Conservation (phyloP, 2,888 invertebrate species). For the Drosophila mayaguana region DNA sequence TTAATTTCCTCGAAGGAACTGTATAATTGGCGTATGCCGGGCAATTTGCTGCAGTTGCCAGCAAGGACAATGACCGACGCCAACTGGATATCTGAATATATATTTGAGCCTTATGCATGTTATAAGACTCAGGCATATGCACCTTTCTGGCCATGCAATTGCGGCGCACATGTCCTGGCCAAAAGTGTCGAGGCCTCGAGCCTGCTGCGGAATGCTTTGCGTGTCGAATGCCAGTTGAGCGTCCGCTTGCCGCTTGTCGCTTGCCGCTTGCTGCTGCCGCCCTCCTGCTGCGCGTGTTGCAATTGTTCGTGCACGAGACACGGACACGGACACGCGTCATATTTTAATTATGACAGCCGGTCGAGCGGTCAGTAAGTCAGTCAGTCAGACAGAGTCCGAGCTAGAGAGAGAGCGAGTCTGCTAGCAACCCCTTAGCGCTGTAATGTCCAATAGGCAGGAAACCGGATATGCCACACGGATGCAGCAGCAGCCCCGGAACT, state of each 20-base stretch:
- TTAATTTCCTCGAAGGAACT: constrained; percentile 66
- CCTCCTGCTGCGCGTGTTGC: constrained; percentile 50
- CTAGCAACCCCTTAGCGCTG: constrained; percentile 54
- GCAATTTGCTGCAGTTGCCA: constrained; percentile 66
- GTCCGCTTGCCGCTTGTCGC: constrained; percentile 13
- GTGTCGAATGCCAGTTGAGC: constrained; percentile 65
- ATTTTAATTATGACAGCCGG: constrained; percentile 81
- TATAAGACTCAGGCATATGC: constrained; percentile 25
- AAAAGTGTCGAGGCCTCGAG: constrained; percentile 12
- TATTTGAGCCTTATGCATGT: no score
- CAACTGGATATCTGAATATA: constrained; percentile 5
- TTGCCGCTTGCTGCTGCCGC: constrained; percentile 4
- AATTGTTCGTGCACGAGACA: constrained; percentile 71
- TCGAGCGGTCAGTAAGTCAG: constrained; percentile 51
- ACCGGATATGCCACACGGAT: constrained; percentile 59
- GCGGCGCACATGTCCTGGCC: constrained; percentile 55
- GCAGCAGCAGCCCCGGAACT: constrained; percentile 25
- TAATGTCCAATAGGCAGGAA: constrained; percentile 57
- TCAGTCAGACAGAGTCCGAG: constrained; percentile 24
- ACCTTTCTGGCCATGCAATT: constrained; percentile 49
- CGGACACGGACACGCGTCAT: constrained; percentile 73
- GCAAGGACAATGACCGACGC: constrained; percentile 62
- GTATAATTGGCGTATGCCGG: constrained; percentile 66
- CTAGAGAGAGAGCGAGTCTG: background rate
- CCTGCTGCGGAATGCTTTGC: constrained; percentile 57